Conservation (phyloP, 2,797 vertebrate genomes). For the Parotocinclus haroldoi region DNA sequence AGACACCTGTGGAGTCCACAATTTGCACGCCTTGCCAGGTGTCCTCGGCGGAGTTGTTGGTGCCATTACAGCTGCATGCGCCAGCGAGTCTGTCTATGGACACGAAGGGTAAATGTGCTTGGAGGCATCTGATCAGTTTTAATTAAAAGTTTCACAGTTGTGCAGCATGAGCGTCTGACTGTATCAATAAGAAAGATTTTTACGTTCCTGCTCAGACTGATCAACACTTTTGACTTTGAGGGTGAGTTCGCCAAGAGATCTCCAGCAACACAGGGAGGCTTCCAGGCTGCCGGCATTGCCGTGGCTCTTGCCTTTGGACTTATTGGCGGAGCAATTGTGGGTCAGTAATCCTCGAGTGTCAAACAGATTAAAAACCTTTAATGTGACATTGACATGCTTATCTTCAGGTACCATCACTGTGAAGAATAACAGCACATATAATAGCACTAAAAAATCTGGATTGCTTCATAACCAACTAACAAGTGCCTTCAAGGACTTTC, state of each 20-base stretch:
- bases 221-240: conserved; percentile 67
- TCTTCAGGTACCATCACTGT: too few species aligned
- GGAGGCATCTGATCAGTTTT: too few species aligned
- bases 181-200: too few species aligned
- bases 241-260: conserved; percentile 51
- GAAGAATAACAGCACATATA: conserved; percentile 3
- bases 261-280: conserved; percentile 74
- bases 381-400: too few species aligned
- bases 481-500: not conserved
- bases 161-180: too few species aligned
- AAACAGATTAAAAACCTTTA: not conserved
- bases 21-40: conserved; percentile 89
- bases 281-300: conserved; percentile 83
- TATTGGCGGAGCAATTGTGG: conserved; percentile 81
- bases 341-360: conserved; percentile 67
- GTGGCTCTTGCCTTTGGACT: conserved; percentile 86
- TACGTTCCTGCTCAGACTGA: conserved; percentile 63
- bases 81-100: conserved; percentile 72
- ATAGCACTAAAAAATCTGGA: not conserved
- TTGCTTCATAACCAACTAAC: not conserved
- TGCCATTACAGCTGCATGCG: conserved; percentile 82
- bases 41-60: conserved; percentile 87
- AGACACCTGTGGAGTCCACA: conserved; percentile 94
- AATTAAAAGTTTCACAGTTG: too few species aligned
- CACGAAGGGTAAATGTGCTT: conserved; percentile 74